Evolutionary conservation across 23 tunicate species (phyloP), one percentile per base, ranked within the genome.

Genomic region (Trididemnum nubilum): DNA sequence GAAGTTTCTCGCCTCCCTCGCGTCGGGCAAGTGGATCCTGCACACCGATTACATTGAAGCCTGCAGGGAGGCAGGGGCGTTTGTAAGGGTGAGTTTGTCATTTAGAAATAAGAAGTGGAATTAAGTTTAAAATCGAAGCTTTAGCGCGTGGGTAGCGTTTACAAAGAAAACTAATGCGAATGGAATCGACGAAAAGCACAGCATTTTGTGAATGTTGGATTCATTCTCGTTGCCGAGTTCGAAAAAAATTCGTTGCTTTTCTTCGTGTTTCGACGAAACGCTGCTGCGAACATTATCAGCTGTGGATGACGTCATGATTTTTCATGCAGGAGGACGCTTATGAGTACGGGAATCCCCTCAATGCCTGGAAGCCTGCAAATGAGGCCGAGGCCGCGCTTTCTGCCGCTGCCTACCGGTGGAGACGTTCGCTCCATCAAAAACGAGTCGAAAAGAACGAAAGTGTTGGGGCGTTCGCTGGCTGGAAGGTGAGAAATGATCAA

Each of bases 11-110:
- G 76, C 90, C 1, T 90, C 91, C 2, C 80, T 91, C 29, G 78
- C 90, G 2, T 82, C 85, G 33, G 97, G 97, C 12, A 92, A 79
- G 58, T 87, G 85, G 78, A 74, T 92, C 38, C 78, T 92, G 2
- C 79, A 83, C 59, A 71, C 92, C 12, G 78, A 79, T 28, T 92
- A 92, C 66, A 52, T 92, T 9, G 83, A 82, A 39, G 97, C 87
- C 12, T 92, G 97, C 73, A 38, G 80, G 58, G 76, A 82, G 15
- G 92, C 88, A 29, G 82, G 76, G 5, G 60, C 40, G 5, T 85
- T 90, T 35, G 78, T 90, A 32, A 71, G 75, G 83, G 93, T 82
- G 34, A n/a, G 71, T 60, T 5, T 0, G 58, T 32, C n/a, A n/a
- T n/a, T n/a, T n/a, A n/a, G 57, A n/a, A n/a, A n/a, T n/a, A n/a